These are phyloP conservation scores for Frieseomelitta varia DNA, from an alignment of 1,140 invertebrate genomes.

Conservation along the genomic window DNA sequence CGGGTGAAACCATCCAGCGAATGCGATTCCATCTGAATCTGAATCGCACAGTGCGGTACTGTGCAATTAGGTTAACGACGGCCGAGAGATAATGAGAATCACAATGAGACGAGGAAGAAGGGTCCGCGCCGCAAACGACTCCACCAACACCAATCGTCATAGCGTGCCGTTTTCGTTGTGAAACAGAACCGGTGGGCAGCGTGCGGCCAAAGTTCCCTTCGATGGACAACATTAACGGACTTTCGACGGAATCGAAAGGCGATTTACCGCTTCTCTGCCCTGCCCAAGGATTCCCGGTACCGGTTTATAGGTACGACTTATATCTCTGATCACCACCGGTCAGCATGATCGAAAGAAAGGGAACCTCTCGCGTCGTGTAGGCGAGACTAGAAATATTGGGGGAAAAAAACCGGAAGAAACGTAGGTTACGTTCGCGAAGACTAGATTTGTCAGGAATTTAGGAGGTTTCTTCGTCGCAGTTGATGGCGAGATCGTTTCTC, in stretches of 20 bases:
- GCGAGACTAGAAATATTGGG: neutral
- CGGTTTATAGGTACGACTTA: conserved; percentile 78
- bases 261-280: conserved; percentile 85
- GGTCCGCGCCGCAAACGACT: conserved; percentile 24
- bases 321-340: conserved; percentile 34
- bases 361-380: neutral
- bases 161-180: conserved; percentile 64
- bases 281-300: conserved; percentile 84
- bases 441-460: neutral
- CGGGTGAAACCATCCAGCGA: conserved; percentile 18
- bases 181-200: conserved; percentile 86
- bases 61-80: conserved; percentile 28
- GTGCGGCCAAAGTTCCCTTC: conserved; percentile 86
- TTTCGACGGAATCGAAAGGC: conserved; percentile 82
- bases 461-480: too few species aligned
- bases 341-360: neutral
- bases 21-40: conserved; percentile 14
- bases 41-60: conserved; percentile 9
- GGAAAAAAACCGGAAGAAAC: neutral
- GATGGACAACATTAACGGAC: conserved; percentile 85
- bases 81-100: conserved; percentile 50
- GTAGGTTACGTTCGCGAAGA: neutral
- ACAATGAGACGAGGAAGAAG: neutral
- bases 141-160: conserved; percentile 9
- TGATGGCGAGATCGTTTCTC: too few species aligned